Conservation (phyloP, 2,888 invertebrate species). For the Rhodophaea formosa region DNA sequence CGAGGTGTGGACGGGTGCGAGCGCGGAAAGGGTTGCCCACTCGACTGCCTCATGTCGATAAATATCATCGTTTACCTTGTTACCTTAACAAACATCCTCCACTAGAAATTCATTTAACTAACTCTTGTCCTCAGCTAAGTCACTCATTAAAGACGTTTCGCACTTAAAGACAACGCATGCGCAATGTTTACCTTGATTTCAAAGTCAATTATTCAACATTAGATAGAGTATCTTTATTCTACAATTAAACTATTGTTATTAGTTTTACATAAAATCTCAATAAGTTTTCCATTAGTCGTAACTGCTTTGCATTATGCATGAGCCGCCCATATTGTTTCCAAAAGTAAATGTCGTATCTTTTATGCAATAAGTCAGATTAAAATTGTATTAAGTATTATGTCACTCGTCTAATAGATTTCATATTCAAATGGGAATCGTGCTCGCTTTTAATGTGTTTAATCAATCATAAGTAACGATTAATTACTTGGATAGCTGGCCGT, state of each 20-base stretch:
- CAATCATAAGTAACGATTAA: conserved; percentile 80
- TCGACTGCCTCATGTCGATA: conserved; percentile 68
- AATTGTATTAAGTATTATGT: conserved; percentile 77
- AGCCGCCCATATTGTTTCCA: conserved; percentile 71
- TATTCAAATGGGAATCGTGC: conserved; percentile 79
- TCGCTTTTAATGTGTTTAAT: conserved; percentile 76
- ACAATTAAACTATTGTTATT: conserved; percentile 67
- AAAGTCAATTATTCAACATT: conserved; percentile 15
- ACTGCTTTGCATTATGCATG: conserved; percentile 65
- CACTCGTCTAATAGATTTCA: conserved; percentile 73
- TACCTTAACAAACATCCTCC: conserved; percentile 63
- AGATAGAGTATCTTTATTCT: conserved; percentile 34
- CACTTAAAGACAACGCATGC: conserved; percentile 21
- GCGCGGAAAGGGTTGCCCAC: conserved; percentile 74
- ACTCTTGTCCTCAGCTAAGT: conserved; percentile 27
- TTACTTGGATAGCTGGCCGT: conserved; percentile 73
- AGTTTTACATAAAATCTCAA: conserved; percentile 63
- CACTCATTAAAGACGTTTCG: conserved; percentile 28
- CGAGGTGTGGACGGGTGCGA: conserved; percentile 54
- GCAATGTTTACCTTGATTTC: conserved; percentile 16
- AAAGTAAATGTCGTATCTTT: conserved; percentile 65
- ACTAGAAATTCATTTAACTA: conserved; percentile 48
- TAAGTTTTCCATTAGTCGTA: conserved; percentile 59
- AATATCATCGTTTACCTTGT: conserved; percentile 69
- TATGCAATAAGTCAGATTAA: conserved; percentile 74